Percentiles rank a stretch among this genome's conserved stretches.
Evolutionary conservation across 2,888 invertebrate genomes (phyloP).

Genomic region (Oxyscelio sp.): DNA sequence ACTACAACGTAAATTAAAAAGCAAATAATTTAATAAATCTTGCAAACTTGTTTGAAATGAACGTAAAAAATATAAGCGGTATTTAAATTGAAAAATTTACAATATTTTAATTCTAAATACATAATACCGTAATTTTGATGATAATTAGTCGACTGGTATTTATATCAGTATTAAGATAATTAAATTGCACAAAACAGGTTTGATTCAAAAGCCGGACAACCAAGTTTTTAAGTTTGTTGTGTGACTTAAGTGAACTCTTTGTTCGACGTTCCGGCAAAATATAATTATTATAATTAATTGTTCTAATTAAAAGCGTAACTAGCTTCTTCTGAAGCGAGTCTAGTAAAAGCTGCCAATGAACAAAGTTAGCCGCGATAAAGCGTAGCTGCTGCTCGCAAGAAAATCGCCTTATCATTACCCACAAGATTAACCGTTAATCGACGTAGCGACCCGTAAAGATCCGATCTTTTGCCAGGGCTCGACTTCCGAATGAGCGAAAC

Average conservation of each 20-base stretch:
- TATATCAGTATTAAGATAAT: slow-evolving; percentile 34
- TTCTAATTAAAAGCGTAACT: slow-evolving; percentile 71
- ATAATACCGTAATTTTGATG: no score
- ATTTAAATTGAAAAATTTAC: no score
- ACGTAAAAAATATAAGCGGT: no score
- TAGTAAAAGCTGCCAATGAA: slow-evolving; percentile 58
- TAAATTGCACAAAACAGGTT: slow-evolving; percentile 18
- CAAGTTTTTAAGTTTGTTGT: slow-evolving; percentile 44
- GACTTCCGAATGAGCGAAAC: slow-evolving; percentile 71
- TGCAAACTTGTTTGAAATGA: no score
- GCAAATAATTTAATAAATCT: no score
- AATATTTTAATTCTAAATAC: no score
- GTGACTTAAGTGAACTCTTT: slow-evolving; percentile 36
- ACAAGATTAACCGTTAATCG: slow-evolving; percentile 76
- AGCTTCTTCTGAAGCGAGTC: slow-evolving; percentile 40
- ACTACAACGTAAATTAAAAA: no score
- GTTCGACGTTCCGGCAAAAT: slow-evolving; percentile 37
- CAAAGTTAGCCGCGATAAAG: slow-evolving; percentile 73
- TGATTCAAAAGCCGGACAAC: slow-evolving; percentile 5
- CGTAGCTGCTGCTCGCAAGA: slow-evolving; percentile 61
- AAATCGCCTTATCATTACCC: slow-evolving; percentile 75
- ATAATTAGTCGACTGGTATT: slow-evolving; percentile 7
- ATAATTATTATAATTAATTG: slow-evolving; percentile 68
- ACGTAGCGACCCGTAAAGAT: slow-evolving; percentile 75
- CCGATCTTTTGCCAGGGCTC: slow-evolving; percentile 67